Conservation (phyloP, 2,113 vertebrate genomes). For the Megaceryle maxima region DNA sequence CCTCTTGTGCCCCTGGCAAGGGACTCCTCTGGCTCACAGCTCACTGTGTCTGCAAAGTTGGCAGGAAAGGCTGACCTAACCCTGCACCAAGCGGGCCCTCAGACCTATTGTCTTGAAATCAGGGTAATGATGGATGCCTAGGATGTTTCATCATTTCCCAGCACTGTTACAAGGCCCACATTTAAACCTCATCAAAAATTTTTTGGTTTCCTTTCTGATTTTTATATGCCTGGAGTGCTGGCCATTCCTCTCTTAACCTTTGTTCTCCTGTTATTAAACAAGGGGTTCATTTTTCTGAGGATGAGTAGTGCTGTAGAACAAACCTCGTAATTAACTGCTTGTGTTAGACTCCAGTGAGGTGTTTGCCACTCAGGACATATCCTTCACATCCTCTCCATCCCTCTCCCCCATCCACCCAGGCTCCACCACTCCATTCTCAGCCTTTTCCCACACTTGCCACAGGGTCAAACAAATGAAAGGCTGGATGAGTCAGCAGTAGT, state of each 20-base stretch:
- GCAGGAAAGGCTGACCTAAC: slow-evolving; percentile 66
- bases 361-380: not conserved
- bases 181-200: slow-evolving; percentile 60
- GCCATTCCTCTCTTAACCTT: not conserved
- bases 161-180: slow-evolving; percentile 48
- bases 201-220: slow-evolving; percentile 61
- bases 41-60: not conserved
- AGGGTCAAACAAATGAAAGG: not conserved
- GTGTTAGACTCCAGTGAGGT: not conserved
- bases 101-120: slow-evolving; percentile 61
- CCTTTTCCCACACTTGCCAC: not conserved
- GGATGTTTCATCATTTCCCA: slow-evolving; percentile 71
- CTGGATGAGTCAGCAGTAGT: not conserved
- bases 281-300: not conserved
- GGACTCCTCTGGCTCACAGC: not conserved
- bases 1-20: not conserved
- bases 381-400: not conserved
- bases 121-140: slow-evolving; percentile 62
- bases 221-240: slow-evolving; percentile 20
- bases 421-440: not conserved
- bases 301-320: not conserved
- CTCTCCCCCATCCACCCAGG: not conserved
- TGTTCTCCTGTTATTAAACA: not conserved
- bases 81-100: slow-evolving; percentile 37
- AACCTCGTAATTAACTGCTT: not conserved